Percentiles rank a stretch among this genome's conserved stretches.
Evolutionary conservation across 2,888 invertebrate species (phyloP).

Genomic region (Archips xylosteana): DNA sequence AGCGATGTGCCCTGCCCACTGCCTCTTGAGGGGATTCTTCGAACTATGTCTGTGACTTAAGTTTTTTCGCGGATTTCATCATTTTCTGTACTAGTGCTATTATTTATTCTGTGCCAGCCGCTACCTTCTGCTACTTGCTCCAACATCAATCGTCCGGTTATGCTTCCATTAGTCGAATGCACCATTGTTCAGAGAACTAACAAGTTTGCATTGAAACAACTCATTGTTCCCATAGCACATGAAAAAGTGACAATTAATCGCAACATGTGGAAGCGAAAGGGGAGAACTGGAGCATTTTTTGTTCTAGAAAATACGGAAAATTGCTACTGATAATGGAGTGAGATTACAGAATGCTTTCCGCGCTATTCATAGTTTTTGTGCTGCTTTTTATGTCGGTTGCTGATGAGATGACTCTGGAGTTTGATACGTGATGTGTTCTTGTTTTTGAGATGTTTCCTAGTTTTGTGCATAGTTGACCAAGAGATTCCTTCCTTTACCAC

Average conservation of each 20-base stretch:
- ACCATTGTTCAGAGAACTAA: conserved; percentile 68
- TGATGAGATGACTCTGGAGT: conserved; percentile 9
- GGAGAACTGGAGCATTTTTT: conserved; percentile 42
- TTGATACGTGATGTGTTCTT: neutral
- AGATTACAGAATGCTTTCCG: conserved; percentile 32
- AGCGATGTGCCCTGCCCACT: too few species aligned
- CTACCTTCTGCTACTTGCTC: conserved; percentile 5
- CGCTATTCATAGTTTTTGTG: conserved; percentile 17
- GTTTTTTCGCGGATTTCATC: too few species aligned
- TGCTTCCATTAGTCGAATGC: conserved; percentile 69
- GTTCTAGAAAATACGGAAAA: conserved; percentile 33
- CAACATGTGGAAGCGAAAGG: conserved; percentile 46
- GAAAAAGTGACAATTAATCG: conserved; percentile 70
- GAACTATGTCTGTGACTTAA: too few species aligned
- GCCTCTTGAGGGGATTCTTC: too few species aligned
- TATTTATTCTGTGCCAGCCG: neutral
- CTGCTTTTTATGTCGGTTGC: conserved; percentile 12
- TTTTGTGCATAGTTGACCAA: neutral
- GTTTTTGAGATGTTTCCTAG: neutral
- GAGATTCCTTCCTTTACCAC: too few species aligned
- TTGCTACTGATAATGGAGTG: conserved; percentile 26
- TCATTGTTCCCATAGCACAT: conserved; percentile 59
- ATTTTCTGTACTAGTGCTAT: too few species aligned
- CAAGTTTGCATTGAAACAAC: conserved; percentile 67
- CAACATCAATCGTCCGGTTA: conserved; percentile 56